Evolutionary conservation across 1,140 invertebrate species (phyloP).

Genomic region (Sarcophaga peregrina): DNA sequence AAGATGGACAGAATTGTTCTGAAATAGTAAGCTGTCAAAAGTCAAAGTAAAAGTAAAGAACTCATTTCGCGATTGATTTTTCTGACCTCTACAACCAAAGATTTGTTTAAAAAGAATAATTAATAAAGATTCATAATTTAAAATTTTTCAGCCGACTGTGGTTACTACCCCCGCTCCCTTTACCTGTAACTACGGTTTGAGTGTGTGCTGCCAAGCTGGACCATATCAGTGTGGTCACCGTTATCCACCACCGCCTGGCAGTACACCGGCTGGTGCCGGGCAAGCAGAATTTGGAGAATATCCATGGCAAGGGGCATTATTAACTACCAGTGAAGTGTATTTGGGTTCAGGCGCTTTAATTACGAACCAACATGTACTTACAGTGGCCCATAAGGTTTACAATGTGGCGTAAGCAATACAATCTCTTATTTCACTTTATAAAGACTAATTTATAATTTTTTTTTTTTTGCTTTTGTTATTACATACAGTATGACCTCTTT

Average conservation of each 20-base stretch:
- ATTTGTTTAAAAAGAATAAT: not conserved
- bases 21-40: too few species aligned
- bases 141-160: not conserved
- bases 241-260: slow-evolving; percentile 57
- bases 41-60: too few species aligned
- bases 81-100: too few species aligned
- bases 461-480: too few species aligned
- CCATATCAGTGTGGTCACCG: slow-evolving; percentile 60
- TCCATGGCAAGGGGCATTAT: slow-evolving; percentile 67
- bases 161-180: slow-evolving; percentile 45
- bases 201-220: slow-evolving; percentile 58
- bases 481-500: slow-evolving; percentile 50
- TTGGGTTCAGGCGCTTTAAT: slow-evolving; percentile 77
- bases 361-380: slow-evolving; percentile 73
- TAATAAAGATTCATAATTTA: not conserved
- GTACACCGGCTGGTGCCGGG: slow-evolving; percentile 48
- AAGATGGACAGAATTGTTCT: too few species aligned
- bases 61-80: too few species aligned
- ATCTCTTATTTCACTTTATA: not conserved
- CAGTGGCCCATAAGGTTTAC: slow-evolving; percentile 76
- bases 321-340: slow-evolving; percentile 70
- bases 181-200: slow-evolving; percentile 55
- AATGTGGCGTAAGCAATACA: slow-evolving; percentile 69
- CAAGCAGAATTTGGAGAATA: slow-evolving; percentile 62
- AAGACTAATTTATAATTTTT: not conserved